phyloP scores from a whole-genome alignment of 2,113 vertebrate species.

The Emberiza fucata region DNA sequence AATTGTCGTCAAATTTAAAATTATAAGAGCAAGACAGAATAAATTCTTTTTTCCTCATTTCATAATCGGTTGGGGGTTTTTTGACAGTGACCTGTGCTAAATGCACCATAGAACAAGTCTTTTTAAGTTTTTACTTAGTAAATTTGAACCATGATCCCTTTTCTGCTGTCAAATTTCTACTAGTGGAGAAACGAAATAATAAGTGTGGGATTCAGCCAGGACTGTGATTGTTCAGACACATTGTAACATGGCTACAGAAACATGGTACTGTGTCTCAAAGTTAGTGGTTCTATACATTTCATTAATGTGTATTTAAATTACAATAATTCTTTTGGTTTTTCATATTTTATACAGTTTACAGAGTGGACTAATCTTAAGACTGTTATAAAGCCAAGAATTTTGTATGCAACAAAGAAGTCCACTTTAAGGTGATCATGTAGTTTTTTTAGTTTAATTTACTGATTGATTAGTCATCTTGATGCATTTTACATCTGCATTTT shows the following conservation, averaged over 20 bases:
- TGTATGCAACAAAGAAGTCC: constrained; percentile 57
- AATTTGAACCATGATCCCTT: neutral
- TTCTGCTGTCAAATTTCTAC: neutral
- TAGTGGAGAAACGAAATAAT: neutral
- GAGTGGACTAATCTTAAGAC: constrained; percentile 61
- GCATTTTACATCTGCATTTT: constrained; percentile 28
- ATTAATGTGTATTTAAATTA: neutral
- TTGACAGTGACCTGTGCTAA: neutral
- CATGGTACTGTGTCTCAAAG: neutral
- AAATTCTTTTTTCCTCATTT: neutral
- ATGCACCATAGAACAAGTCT: neutral
- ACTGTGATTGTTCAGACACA: neutral
- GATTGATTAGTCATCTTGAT: constrained; percentile 8
- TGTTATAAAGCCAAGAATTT: constrained; percentile 55
- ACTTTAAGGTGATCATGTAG: constrained; percentile 56
- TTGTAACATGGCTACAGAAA: neutral
- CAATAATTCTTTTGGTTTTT: constrained; percentile 44
- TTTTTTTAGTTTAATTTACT: constrained; percentile 27
- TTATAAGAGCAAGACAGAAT: neutral
- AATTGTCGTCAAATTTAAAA: neutral
- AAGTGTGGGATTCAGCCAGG: neutral
- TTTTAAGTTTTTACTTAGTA: neutral
- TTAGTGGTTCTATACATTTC: neutral
- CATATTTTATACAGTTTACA: constrained; percentile 51
- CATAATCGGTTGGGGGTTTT: rapidly evolving